Base-by-base conservation (phyloP, 1,140 invertebrate species). In the Drosophila serrata region DNA sequence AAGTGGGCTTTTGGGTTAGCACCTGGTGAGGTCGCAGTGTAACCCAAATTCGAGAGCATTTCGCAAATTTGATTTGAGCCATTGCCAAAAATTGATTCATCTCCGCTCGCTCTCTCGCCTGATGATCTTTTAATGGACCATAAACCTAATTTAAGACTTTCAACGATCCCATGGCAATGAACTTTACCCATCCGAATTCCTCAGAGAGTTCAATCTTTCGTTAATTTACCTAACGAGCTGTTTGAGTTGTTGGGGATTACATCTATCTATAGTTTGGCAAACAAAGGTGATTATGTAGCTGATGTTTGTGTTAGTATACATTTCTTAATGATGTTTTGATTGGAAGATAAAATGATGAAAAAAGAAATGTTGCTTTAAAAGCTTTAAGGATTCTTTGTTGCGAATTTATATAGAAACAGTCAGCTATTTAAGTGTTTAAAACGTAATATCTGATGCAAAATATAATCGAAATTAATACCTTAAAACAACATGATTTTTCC, bases 1-100 rank as follows among this genome's bases (percentile, higher is more conserved):
- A 72, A 58, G 67, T 72, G 69, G 67, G 65, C 67, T 72, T 59
- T 72, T 70, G 67, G 63, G 67, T 56, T 69, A 33, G 63, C 63
- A 68, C 63, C 64, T 68, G 64, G 64, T 46, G 35, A 68, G 49
- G 67, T 70, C 63, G 40, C n/a, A 35, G 11, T 56, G 40, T 70
- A 57, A 70, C 67, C 67, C 27, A 37, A 46, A 70, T 70, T 46
- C 12, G 31, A 57, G 40, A 55, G 63, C 13, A 35, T 69, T 56
- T 69, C 49, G 33, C 33, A 49, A 49, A 63, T 35, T 63, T 69
- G 65, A 69, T 69, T 43, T 69, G 61, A 65, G 37, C 22, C 51
- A 35, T 35, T 58, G 42, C 53, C 67, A 69, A 70, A 48, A 64
- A 69, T 70, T 68, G 67, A 70, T 68, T 70, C 67, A 68, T 46